Evolutionary conservation across 2,888 invertebrate species (phyloP).

Genomic region (Halictus quadricinctus): DNA sequence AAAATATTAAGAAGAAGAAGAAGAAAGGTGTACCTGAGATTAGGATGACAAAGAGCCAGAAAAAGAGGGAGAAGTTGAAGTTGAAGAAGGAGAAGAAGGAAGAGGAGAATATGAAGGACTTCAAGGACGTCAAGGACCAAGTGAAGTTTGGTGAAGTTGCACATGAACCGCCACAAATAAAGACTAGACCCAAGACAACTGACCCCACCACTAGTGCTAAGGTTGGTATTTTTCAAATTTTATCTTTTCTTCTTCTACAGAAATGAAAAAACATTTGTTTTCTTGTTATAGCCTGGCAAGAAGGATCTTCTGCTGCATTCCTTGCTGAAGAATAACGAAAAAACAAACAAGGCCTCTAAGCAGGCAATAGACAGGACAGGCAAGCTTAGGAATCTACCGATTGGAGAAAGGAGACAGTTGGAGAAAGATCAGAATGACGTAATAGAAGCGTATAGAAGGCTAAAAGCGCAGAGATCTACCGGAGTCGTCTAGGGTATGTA

Average conservation of each 20-base stretch:
- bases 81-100: constrained; percentile 83
- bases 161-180: constrained; percentile 88
- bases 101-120: constrained; percentile 82
- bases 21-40: constrained; percentile 47
- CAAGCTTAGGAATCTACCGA: constrained; percentile 86
- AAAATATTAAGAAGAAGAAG: constrained; percentile 79
- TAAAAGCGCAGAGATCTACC: constrained; percentile 81
- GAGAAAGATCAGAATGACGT: constrained; percentile 85
- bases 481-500: constrained; percentile 58
- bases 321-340: constrained; percentile 77
- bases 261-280: constrained; percentile 4
- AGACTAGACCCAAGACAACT: constrained; percentile 83
- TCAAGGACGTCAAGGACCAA: constrained; percentile 84
- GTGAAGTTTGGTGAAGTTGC: constrained; percentile 90
- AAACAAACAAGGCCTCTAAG: constrained; percentile 25
- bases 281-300: constrained; percentile 85
- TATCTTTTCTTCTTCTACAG: not conserved
- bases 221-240: constrained; percentile 71
- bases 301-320: constrained; percentile 86
- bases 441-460: constrained; percentile 85
- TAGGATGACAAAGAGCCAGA: constrained; percentile 84
- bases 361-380: constrained; percentile 83
- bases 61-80: constrained; percentile 83
- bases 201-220: constrained; percentile 80
- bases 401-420: constrained; percentile 84